Percentiles rank a stretch among this genome's conserved stretches.
Evolutionary conservation across 1,140 invertebrate genomes (phyloP).

Genomic region (Pygmarrhopalites habei): DNA sequence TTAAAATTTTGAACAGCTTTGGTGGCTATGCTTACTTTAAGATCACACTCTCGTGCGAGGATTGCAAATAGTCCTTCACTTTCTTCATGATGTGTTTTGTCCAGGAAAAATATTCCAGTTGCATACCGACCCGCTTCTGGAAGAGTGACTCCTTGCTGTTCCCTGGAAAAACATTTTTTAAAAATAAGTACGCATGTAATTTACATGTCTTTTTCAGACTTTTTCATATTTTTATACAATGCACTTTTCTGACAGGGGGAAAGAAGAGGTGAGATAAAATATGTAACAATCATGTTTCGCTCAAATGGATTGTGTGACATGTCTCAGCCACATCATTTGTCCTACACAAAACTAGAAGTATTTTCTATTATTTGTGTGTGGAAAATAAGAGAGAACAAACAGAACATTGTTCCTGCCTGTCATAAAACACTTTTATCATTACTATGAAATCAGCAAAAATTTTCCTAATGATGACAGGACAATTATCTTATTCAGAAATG

Average conservation of each 20-base stretch:
- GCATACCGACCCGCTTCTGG: slow-evolving; percentile 84
- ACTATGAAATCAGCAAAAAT: not conserved
- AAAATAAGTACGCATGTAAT: slow-evolving; percentile 11
- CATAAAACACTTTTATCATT: not conserved
- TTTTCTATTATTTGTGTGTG: too few species aligned
- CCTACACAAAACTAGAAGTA: too few species aligned
- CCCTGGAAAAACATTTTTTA: slow-evolving; percentile 55
- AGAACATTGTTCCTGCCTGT: not conserved
- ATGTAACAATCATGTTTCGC: not conserved
- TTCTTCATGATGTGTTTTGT: slow-evolving; percentile 69
- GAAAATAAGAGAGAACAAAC: too few species aligned
- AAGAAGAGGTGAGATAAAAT: not conserved
- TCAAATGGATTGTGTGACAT: not conserved
- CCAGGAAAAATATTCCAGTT: slow-evolving; percentile 90
- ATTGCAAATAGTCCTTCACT: slow-evolving; percentile 72
- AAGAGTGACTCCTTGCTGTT: slow-evolving; percentile 67
- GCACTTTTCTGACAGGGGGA: not conserved
- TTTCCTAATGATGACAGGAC: not conserved
- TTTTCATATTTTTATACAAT: not conserved
- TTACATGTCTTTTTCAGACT: not conserved
- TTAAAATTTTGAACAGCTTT: slow-evolving; percentile 8
- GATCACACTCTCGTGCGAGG: slow-evolving; percentile 68
- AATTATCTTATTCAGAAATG: not conserved
- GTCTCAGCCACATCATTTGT: too few species aligned
- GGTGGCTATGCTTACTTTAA: too few species aligned